A percentile compares a stretch with the other conserved stretches of the same genome.
Conservation (phyloP, 2,113 vertebrate genomes). For the Agapornis roseicollis region DNA sequence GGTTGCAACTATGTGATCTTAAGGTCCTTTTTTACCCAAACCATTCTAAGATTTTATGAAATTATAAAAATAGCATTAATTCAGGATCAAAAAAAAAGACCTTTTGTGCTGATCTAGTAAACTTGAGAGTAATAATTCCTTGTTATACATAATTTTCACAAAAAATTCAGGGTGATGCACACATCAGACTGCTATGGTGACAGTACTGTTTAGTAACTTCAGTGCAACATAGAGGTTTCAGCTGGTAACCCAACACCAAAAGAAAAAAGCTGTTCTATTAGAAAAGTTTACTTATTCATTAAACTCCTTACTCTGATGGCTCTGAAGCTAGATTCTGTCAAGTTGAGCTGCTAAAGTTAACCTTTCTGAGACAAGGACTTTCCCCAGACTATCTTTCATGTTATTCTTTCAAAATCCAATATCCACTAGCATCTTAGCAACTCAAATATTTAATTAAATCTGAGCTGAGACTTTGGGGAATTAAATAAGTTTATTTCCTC, state of each 20-base stretch:
- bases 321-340: neutral
- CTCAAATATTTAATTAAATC: constrained; percentile 3
- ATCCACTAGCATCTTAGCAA: neutral
- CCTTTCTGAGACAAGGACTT: neutral
- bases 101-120: neutral
- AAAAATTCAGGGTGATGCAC: rapidly evolving
- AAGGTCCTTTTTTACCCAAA: too few species aligned
- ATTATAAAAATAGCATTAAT: neutral
- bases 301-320: neutral
- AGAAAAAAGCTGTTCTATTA: neutral
- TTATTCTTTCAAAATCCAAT: neutral
- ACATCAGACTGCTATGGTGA: neutral
- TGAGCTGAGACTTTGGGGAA: neutral
- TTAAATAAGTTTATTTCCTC: neutral
- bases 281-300: neutral
- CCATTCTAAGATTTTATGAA: neutral
- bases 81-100: neutral
- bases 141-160: neutral
- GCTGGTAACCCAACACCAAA: neutral
- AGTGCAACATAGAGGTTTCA: neutral
- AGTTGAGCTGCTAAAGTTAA: neutral
- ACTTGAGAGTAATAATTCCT: neutral
- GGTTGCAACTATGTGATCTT: too few species aligned
- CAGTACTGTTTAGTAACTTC: neutral
- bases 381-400: neutral